Base-by-base conservation (phyloP, 2,888 invertebrate species). In the Phaedon cochleariae region DNA sequence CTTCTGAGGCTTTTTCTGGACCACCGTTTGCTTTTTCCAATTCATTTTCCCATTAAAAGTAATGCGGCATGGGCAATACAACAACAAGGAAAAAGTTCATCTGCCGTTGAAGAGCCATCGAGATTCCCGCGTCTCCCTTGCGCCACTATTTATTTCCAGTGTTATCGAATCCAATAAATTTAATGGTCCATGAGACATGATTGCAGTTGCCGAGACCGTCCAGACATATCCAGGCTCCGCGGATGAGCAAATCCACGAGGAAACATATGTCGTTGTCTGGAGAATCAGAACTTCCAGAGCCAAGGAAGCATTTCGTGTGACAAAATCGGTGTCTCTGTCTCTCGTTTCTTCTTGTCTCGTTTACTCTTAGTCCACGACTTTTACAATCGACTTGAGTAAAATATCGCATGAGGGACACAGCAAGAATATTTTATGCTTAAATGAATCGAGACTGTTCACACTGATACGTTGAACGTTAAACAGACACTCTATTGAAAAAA, bases 151-250 rank as follows among this genome's bases (percentile, higher is more conserved):
- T 66, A 62, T 66, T 49, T 66, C 49, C 64, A 60, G 60, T 71
- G 72, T 75, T 73, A 74, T 74, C 73, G 74, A 62, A 68, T 68
- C 73, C 73, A 74, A 73, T 75, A 72, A 74, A 76, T 74, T 74
- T 76, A 76, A 76, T 74, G 74, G 71, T 71, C 73, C 72, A 71
- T 72, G 73, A 71, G 72, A 68, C 73, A 69, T 73, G 73, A 74
- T 73, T 73, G 72, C 68, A 69, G 61, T 55, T 48, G 41, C 55
- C 45, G 29, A 37, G 53, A 22, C 52, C 51, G 22, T 51, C 51
- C 52, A 60, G 52, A 26, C 41, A 60, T 41, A 41, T 48, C 51
- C 29, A 37, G 46, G 9, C 55, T 51, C 54, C 31, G 53, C 31
- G 60, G 53, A 66, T 49, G 60, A 61, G 51, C 64, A 61, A 65